These are phyloP conservation scores for Lacanobia oleracea DNA, from an alignment of 2,888 invertebrate genomes.

Conservation along the genomic window DNA sequence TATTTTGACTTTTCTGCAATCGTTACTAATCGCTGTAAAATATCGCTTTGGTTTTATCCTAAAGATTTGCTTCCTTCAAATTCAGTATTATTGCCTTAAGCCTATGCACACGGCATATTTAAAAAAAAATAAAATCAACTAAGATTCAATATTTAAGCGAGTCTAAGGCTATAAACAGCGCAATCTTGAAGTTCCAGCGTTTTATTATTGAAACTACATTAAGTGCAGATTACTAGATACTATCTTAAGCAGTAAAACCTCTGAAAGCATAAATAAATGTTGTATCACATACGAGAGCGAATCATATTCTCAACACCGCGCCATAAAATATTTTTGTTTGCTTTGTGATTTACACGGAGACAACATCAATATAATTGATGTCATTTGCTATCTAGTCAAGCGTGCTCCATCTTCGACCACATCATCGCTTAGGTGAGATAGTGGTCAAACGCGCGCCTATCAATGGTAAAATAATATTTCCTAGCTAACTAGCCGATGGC, in stretches of 20 bases:
- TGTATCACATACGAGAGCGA: conserved; percentile 4
- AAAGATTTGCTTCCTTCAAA: neutral
- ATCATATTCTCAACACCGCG: neutral
- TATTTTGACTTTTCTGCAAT: too few species aligned
- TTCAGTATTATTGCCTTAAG: too few species aligned
- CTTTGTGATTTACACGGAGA: neutral
- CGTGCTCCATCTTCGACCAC: too few species aligned
- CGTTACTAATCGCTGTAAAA: neutral
- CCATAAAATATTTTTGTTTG: neutral
- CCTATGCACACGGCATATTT: too few species aligned
- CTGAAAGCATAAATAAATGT: conserved; percentile 41
- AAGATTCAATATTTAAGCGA: conserved; percentile 18
- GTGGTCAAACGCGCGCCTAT: too few species aligned
- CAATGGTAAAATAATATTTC: too few species aligned
- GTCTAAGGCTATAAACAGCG: conserved; percentile 34
- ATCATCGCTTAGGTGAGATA: too few species aligned
- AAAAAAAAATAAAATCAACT: too few species aligned
- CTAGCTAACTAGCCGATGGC: too few species aligned
- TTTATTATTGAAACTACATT: conserved; percentile 41
- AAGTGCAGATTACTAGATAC: conserved; percentile 10
- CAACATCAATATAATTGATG: too few species aligned
- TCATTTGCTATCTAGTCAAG: too few species aligned
- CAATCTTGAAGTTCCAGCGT: conserved; percentile 27
- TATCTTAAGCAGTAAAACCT: conserved; percentile 47
- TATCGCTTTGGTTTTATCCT: neutral